These are phyloP conservation scores for Aricia agestis DNA, from an alignment of 1,140 invertebrate species.

Conservation along the genomic window DNA sequence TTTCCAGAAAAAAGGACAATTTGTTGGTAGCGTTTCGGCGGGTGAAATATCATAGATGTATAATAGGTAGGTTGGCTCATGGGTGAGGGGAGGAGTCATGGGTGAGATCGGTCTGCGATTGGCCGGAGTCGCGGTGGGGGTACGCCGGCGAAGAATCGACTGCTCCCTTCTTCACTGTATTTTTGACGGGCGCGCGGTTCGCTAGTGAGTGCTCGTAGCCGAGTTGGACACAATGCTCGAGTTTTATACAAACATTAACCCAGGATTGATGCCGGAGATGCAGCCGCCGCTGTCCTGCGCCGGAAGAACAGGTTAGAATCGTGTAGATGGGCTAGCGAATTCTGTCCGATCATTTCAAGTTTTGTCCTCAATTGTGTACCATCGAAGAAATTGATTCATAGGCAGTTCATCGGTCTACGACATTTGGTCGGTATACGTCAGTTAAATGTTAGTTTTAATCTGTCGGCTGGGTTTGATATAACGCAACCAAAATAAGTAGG, in stretches of 20 bases:
- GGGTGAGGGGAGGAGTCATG: slow-evolving; percentile 46
- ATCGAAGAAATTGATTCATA: no score
- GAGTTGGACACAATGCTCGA: slow-evolving; percentile 62
- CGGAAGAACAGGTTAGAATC: slow-evolving; percentile 69
- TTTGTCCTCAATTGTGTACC: not conserved
- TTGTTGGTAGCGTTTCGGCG: slow-evolving; percentile 49
- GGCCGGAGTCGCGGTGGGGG: slow-evolving; percentile 42
- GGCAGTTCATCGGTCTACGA: no score
- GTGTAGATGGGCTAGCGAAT: slow-evolving; percentile 6
- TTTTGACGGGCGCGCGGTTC: slow-evolving; percentile 38
- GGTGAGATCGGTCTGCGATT: slow-evolving; percentile 37
- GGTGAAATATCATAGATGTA: slow-evolving; percentile 61
- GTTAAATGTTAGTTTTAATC: no score
- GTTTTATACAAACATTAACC: slow-evolving; percentile 67
- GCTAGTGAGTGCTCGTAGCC: slow-evolving; percentile 39
- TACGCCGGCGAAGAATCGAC: slow-evolving; percentile 31
- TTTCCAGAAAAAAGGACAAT: slow-evolving; percentile 58
- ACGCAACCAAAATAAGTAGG: no score
- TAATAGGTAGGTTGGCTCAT: slow-evolving; percentile 59
- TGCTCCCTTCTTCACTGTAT: slow-evolving; percentile 43
- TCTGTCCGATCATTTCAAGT: not conserved
- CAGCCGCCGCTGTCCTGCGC: slow-evolving; percentile 72
- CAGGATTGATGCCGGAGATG: slow-evolving; percentile 75
- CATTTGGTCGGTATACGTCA: no score
- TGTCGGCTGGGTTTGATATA: no score